Conservation (phyloP, 1,140 invertebrate genomes). For the Drosophila bipectinata region DNA sequence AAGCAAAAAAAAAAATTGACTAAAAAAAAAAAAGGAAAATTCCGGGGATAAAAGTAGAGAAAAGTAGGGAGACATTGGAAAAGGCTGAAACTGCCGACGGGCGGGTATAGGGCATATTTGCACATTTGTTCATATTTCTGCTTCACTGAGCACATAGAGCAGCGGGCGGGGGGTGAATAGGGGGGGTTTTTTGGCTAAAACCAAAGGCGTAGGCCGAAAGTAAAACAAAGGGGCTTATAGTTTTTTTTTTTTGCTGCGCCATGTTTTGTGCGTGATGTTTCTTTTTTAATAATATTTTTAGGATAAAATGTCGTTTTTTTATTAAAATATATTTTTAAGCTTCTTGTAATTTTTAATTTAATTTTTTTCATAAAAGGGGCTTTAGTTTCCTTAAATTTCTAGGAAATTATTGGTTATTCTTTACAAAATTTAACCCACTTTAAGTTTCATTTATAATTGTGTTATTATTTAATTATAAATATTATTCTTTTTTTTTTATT, state of each 20-base stretch:
- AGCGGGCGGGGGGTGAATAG: not conserved
- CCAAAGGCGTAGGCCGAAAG: conserved; percentile 1
- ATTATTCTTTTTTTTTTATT: too few species aligned
- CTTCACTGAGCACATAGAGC: conserved; percentile 51
- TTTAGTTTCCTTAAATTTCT: too few species aligned
- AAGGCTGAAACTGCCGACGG: not conserved
- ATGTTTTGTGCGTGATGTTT: not conserved
- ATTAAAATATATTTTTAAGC: too few species aligned
- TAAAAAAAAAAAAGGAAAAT: conserved; percentile 4
- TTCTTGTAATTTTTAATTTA: too few species aligned
- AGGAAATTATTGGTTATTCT: too few species aligned
- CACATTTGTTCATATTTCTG: conserved; percentile 81
- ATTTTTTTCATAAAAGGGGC: too few species aligned
- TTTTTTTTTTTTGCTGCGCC: too few species aligned
- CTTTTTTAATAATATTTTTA: too few species aligned
- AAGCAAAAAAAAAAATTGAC: conserved; percentile 10
- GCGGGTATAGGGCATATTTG: conserved; percentile 64
- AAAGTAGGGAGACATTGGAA: not conserved
- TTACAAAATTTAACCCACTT: too few species aligned
- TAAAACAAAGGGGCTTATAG: not conserved
- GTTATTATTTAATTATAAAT: too few species aligned
- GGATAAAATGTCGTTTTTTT: too few species aligned
- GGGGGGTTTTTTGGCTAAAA: not conserved
- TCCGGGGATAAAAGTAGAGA: conserved; percentile 4
- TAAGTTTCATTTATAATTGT: too few species aligned